Evolutionary conservation across 2,797 vertebrate species (phyloP).

Genomic region (Psittacula derbiana): DNA sequence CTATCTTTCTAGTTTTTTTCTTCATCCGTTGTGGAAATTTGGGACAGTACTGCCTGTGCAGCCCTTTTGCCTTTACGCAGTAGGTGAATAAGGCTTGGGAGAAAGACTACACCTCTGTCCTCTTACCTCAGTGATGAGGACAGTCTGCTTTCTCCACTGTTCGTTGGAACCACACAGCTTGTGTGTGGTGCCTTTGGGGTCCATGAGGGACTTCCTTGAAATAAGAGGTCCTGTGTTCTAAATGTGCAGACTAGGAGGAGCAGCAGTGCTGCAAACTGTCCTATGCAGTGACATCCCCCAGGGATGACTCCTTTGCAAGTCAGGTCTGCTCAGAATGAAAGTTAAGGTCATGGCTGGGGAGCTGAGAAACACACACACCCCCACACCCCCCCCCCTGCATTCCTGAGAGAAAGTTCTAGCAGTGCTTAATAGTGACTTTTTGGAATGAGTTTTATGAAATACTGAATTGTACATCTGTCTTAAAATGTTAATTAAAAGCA

Average conservation of each 20-base stretch:
- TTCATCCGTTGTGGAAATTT: neutral
- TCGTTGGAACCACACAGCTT: neutral
- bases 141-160: rapidly evolving
- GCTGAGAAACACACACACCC: neutral
- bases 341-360: neutral
- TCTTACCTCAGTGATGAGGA: neutral
- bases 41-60: neutral
- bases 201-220: neutral
- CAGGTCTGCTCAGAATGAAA: neutral
- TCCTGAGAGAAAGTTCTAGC: neutral
- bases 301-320: neutral
- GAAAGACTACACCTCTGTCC: neutral
- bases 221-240: neutral
- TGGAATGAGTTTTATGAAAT: neutral
- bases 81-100: neutral
- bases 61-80: neutral
- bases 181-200: neutral
- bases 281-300: neutral
- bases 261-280: neutral
- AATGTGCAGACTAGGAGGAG: neutral
- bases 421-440: neutral
- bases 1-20: neutral
- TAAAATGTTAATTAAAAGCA: neutral
- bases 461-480: neutral
- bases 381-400: neutral